A percentile compares a stretch with the other conserved stretches of the same genome.
These are phyloP conservation scores for Macaria notata DNA, from an alignment of 2,888 invertebrate species.

Conservation along the genomic window DNA sequence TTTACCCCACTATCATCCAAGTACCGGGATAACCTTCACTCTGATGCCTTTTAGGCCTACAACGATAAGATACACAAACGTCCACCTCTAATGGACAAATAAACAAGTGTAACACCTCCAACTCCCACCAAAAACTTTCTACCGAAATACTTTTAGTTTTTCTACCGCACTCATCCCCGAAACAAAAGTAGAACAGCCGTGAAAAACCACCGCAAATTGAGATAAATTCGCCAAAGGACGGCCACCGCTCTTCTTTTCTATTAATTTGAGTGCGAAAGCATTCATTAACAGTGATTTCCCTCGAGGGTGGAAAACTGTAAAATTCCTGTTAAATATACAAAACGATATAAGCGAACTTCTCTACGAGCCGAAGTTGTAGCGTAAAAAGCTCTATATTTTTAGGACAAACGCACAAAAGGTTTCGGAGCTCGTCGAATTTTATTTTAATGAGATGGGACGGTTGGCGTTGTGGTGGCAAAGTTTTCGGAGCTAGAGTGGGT, in stretches of 20 bases:
- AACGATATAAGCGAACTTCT: conserved; percentile 21
- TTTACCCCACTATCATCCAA: conserved; percentile 26
- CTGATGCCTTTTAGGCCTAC: conserved; percentile 28
- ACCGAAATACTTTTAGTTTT: conserved; percentile 11
- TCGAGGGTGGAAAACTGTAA: conserved; percentile 20
- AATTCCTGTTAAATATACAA: conserved; percentile 23
- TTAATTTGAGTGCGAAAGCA: conserved; percentile 34
- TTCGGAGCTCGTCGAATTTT: conserved; percentile 10
- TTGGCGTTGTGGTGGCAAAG: conserved; percentile 7
- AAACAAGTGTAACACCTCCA: conserved; percentile 18
- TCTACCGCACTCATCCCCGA: conserved; percentile 4
- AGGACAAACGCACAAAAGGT: conserved; percentile 7
- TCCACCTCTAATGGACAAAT: conserved; percentile 29
- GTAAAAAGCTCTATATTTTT: conserved; percentile 19
- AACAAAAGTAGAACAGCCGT: conserved; percentile 11
- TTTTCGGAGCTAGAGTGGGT: conserved; percentile 7
- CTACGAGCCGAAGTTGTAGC: conserved; percentile 15
- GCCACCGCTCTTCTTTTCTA: conserved; percentile 25
- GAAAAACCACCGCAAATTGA: conserved; percentile 8
- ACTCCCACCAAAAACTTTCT: conserved; percentile 13
- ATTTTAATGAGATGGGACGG: conserved; percentile 15
- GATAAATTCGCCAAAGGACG: conserved; percentile 16
- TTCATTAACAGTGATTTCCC: conserved; percentile 41
- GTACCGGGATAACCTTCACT: conserved; percentile 28
- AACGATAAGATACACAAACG: conserved; percentile 25